Base-by-base conservation (phyloP, 2,113 vertebrate genomes). In the Paralichthys olivaceus region DNA sequence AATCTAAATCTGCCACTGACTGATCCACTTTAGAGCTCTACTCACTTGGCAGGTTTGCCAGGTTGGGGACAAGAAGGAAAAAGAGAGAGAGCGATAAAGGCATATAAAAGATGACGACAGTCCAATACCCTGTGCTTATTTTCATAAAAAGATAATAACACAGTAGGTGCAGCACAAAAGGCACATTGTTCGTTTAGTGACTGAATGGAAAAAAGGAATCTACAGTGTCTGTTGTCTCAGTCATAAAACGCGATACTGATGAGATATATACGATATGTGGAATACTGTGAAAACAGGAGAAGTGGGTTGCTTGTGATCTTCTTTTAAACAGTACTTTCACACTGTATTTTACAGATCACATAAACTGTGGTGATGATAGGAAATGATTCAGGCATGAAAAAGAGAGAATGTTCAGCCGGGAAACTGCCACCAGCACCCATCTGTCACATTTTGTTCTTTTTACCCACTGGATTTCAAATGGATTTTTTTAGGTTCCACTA, bases 141-240 rank as follows among this genome's bases (percentile, higher is more conserved):
- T 92, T 90, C 89, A 92, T 92, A 85, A 90, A 90, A 84, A 81
- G 82, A 91, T 89, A 89, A 90, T 79, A 58, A 77, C 55, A 47
- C 61, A 40, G 74, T 67, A 77, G 81, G 71, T 14, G 67, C 60
- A 14, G 73, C 32, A 92, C 88, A 90, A 91, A 87, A 85, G 81
- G 55, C 76, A 56, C 89, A 79, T 86, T 90, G 87, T 88, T 90
- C 80, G 72, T 72, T 75, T 86, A 84, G 81, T 69, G 87, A 75
- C 75, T 77, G 69, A 70, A 79, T 77, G 80, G 80, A 79, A 80
- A 87, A 86, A 89, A 81, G 72, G 77, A 89, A 90, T 77, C 75
- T 73, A 26, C 8, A n/a, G 65, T 84, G 77, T 77, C 68, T 57
- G 68, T 49, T 79, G 83, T 69, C 72, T 70, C 58, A 15, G 66